Percentiles rank a stretch among this genome's conserved stretches.
Conservation (phyloP, 2,113 vertebrate species). For the Hippocampus guttulatus region DNA sequence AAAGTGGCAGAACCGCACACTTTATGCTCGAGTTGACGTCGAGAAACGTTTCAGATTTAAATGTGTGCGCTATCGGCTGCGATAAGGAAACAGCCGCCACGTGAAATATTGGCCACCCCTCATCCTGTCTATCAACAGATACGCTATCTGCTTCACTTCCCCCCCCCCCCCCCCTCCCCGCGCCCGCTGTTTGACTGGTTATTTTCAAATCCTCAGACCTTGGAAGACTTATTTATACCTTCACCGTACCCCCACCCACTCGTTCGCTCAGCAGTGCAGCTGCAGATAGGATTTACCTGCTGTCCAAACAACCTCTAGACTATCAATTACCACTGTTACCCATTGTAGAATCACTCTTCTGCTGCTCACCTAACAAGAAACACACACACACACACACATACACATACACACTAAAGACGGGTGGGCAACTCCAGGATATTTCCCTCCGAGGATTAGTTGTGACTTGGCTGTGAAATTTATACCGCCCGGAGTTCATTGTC, state of each 20-base stretch:
- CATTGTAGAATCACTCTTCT: conserved; percentile 61
- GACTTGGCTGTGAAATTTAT: conserved; percentile 20
- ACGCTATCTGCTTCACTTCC: conserved; percentile 17
- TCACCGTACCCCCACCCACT: conserved; percentile 11
- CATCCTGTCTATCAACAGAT: conserved; percentile 26
- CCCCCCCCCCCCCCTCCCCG: too few relatives aligned
- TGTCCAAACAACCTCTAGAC: conserved; percentile 70
- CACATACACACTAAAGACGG: neutral
- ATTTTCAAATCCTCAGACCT: conserved; percentile 53
- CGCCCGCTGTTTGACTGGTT: conserved; percentile 35
- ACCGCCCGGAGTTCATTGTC: conserved; percentile 16
- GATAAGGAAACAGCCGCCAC: conserved; percentile 22
- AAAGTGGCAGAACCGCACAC: neutral
- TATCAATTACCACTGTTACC: conserved; percentile 67
- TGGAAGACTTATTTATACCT: conserved; percentile 58
- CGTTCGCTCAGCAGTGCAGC: conserved; percentile 32
- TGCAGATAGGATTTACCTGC: conserved; percentile 71
- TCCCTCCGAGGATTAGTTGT: conserved; percentile 33
- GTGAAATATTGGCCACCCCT: conserved; percentile 29
- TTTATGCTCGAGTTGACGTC: neutral
- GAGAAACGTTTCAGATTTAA: conserved; percentile 14
- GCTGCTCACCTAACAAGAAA: conserved; percentile 51
- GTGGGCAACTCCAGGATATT: conserved; percentile 12
- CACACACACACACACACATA: conserved; percentile 13
- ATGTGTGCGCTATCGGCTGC: neutral